Evolutionary conservation across 2,888 invertebrate genomes (phyloP).

Genomic region (Lithophane ornitopus): DNA sequence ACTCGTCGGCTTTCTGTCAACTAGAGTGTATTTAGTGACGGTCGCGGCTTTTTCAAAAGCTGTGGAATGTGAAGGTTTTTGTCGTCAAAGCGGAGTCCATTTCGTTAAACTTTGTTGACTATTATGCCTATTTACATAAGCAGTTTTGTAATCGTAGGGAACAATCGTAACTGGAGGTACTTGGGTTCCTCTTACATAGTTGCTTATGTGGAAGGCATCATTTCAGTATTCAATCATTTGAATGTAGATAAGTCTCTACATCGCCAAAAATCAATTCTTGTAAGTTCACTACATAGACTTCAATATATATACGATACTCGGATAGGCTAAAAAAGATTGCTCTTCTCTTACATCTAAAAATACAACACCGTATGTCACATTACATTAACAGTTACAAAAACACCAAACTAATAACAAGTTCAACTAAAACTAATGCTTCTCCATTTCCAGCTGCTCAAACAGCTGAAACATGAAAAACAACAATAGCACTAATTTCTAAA

Average conservation of each 20-base stretch:
- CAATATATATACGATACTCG: background rate
- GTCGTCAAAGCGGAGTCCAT: constrained; percentile 68
- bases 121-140: constrained; percentile 68
- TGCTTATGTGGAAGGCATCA: background rate
- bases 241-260: background rate
- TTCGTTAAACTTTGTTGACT: constrained; percentile 66
- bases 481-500: background rate
- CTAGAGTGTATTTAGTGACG: constrained; percentile 84
- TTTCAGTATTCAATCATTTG: background rate
- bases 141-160: constrained; percentile 64
- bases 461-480: background rate
- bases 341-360: background rate
- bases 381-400: background rate
- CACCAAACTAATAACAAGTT: background rate
- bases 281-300: background rate
- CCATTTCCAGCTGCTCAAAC: background rate
- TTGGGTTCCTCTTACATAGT: background rate
- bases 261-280: background rate
- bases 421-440: background rate
- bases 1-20: constrained; percentile 84
- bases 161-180: constrained; percentile 14
- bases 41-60: constrained; percentile 82
- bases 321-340: too few relatives aligned
- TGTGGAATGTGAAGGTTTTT: constrained; percentile 84
- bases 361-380: constrained; percentile 2